Evolutionary conservation across 2,888 invertebrate genomes (phyloP).

Genomic region (Cordilura impudica): DNA sequence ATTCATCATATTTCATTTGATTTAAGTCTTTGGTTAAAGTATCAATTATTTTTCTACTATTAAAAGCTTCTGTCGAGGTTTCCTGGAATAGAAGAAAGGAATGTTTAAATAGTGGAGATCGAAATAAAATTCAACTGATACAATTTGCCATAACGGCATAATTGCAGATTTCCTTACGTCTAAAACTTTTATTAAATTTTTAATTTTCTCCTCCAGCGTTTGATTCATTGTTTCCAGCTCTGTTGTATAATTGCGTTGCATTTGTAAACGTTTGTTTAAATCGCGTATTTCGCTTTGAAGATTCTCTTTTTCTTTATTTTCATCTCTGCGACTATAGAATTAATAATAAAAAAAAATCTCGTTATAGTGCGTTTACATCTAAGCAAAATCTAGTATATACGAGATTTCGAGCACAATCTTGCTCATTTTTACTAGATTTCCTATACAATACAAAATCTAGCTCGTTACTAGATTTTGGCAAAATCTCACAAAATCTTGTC

Average conservation of each 20-base stretch:
- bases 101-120: neutral
- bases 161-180: constrained; percentile 76
- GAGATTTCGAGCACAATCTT: too few species aligned
- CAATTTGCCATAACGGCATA: too few species aligned
- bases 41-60: constrained; percentile 74
- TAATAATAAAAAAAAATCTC: neutral
- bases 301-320: constrained; percentile 75
- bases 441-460: too few species aligned
- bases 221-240: constrained; percentile 75
- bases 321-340: constrained; percentile 67
- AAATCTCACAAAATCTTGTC: too few species aligned
- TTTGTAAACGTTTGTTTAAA: constrained; percentile 73
- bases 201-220: constrained; percentile 74
- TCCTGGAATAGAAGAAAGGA: constrained; percentile 67
- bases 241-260: constrained; percentile 73
- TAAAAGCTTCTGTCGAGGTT: constrained; percentile 75
- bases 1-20: constrained; percentile 71
- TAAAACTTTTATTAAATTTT: constrained; percentile 73
- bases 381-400: too few species aligned
- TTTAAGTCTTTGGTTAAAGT: constrained; percentile 70
- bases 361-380: too few species aligned
- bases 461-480: too few species aligned
- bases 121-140: neutral
- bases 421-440: too few species aligned
- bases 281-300: constrained; percentile 75